Evolutionary conservation across 2,113 vertebrate genomes (phyloP), one percentile per base, ranked within the genome.

Genomic region (Neofelis nebulosa): DNA sequence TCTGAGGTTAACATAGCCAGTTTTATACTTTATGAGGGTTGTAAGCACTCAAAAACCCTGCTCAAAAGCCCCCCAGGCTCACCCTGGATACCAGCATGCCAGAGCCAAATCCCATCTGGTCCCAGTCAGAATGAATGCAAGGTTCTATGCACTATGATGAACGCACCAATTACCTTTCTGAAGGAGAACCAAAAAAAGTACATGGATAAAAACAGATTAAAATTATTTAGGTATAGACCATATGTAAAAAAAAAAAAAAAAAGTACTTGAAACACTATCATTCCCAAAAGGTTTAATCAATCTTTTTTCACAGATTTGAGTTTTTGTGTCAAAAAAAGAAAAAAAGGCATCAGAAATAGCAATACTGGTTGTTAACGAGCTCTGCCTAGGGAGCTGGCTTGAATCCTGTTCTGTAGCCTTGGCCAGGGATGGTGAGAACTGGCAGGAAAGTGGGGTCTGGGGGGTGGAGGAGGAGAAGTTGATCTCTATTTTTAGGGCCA

Each of bases 401-500:
- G 76, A 93, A 92, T 91, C 55, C 86, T 80, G 57, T 38, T 89
- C 38, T 45, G 29, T 21, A 88, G 74, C 69, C 71, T 94, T 82
- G 84, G 94, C 65, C 45, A 36, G 71, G 68, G 81, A 12, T 38
- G 78, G 48, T 82, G 66, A 81, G 71, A 94, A 89, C 81, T 96
- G 84, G 90, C 97, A 98, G 82, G 38, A 89, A 12, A 80, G 9
- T 48, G 29, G 66, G 87, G 87, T 81, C 82, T 16, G 10, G 55
- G 16, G 50, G 63, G 12, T 57, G 41, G 57, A 7, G 52, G 94
- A 66, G 89, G 95, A 97, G 94, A 93, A 96, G 89, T 92, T 85
- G 36, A 73, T 87, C 21, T 69, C 88, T 98, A 97, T 98, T 97
- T 98, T 98, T 97, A 97, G 71, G n/a, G 41, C 18, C 38, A 18